These are phyloP conservation scores for Lepidochrysops patricia DNA, from an alignment of 2,888 invertebrate species.

Conservation along the genomic window DNA sequence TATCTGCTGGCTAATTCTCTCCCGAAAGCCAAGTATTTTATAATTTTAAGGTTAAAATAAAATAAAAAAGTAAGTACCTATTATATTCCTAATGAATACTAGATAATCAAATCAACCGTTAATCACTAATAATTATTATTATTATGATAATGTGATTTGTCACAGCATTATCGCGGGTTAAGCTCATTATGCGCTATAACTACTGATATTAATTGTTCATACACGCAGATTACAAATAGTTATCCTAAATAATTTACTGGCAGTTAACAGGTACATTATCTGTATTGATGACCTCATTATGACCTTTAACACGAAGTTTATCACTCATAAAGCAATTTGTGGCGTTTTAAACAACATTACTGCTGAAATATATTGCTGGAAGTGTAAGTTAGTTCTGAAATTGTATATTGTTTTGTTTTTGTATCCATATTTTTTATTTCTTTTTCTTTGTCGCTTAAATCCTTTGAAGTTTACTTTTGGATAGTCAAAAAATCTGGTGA, in stretches of 20 bases:
- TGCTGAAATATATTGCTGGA: neutral
- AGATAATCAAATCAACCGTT: neutral
- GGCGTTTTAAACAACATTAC: neutral
- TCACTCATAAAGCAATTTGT: conserved; percentile 42
- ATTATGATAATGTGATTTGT: conserved; percentile 4
- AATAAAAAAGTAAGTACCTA: no score
- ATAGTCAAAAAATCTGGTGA: no score
- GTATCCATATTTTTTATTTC: no score
- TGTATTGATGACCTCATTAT: conserved; percentile 58
- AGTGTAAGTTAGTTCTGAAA: neutral
- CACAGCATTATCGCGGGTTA: neutral
- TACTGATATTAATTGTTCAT: conserved; percentile 44
- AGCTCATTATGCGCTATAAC: conserved; percentile 30
- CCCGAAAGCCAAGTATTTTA: no score
- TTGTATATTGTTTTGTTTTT: neutral
- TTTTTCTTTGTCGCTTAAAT: no score
- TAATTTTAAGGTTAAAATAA: no score
- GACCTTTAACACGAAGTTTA: conserved; percentile 42
- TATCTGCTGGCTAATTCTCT: no score
- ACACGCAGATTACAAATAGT: conserved; percentile 45
- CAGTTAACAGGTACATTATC: conserved; percentile 33
- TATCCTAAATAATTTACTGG: conserved; percentile 42
- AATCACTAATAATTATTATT: neutral
- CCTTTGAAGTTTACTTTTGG: no score
- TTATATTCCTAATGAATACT: no score